phyloP scores from a whole-genome alignment of 53 echinoderm and acorn worm species.

The Patiria pectinifera region DNA sequence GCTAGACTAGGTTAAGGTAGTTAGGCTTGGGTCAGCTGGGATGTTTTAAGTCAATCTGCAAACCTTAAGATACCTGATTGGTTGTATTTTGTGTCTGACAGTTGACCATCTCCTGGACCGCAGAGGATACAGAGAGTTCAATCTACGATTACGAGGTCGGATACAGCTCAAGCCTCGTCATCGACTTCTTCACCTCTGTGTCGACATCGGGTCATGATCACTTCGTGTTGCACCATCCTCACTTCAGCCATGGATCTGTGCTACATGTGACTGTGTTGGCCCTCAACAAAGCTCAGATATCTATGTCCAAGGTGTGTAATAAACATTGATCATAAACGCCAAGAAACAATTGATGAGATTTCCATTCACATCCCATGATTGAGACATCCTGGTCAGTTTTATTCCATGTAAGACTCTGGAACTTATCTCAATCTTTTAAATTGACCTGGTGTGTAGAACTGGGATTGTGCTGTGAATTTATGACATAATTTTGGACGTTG shows the following conservation, averaged over 20 bases:
- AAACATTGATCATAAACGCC: too few species aligned
- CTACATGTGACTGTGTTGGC: constrained; percentile 57
- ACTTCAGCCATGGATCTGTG: constrained; percentile 58
- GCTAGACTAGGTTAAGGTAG: too few species aligned
- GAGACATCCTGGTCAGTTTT: neutral
- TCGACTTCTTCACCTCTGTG: constrained; percentile 57
- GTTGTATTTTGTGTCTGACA: neutral
- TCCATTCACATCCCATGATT: neutral
- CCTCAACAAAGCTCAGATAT: constrained; percentile 62
- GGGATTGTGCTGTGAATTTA: too few species aligned
- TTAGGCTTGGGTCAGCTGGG: neutral
- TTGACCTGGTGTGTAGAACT: neutral
- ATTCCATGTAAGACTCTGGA: neutral
- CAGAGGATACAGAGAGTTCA: constrained; percentile 43
- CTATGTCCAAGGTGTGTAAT: constrained; percentile 43
- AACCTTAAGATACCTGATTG: neutral
- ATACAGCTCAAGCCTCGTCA: constrained; percentile 26
- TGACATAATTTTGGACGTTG: neutral
- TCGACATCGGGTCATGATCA: constrained; percentile 57
- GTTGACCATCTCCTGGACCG: constrained; percentile 55
- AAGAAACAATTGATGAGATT: neutral
- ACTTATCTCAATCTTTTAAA: neutral
- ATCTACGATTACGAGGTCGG: constrained; percentile 69
- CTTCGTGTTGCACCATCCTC: constrained; percentile 58
- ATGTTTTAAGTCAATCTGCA: too few species aligned